Evolutionary conservation across 2,888 invertebrate species (phyloP), one percentile per base, ranked within the genome.

Genomic region (Eupithecia dodoneata): DNA sequence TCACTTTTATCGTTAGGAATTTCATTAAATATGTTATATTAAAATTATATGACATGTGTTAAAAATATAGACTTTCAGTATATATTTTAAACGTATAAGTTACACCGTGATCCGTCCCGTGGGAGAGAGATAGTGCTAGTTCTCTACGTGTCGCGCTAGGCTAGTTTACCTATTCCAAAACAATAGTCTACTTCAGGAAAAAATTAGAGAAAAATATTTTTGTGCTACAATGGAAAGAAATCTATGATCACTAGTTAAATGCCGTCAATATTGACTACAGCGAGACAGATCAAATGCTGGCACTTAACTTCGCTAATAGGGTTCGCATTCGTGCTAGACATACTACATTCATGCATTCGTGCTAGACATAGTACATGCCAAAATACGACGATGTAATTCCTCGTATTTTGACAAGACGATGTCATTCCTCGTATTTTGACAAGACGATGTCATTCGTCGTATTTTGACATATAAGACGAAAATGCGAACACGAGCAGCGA

Each of bases 61-160:
- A 94, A 94, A 94, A 94, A 94, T 94, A 94, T 94, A 94, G 93
- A 92, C 81, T 82, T 90, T 89, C 90, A 91, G 92, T 92, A 89
- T 91, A 91, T 91, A 81, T 89, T 89, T 91, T 90, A 91, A 92
- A 92, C 87, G 89, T 92, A 90, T 89, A 88, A 91, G 86, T 92
- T 88, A 90, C 86, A 90, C 86, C 85, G 86, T 85, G 84, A 86
- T 87, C 86, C 89, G 87, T 89, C 90, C 89, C 87, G 86, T 85
- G 81, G 78, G 82, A 84, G 85, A 84, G 83, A 85, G 42, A 47
- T 42, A 59, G 45, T 66, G 71, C 71, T 70, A n/a, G 63, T 49
- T 65, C 74, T 13, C 65, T 69, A 85, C 77, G 85, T 87, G 87
- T 82, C 82, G 88, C 89, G 88, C 90, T 91, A 90, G 83, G 86